A percentile compares a stretch with the other conserved stretches of the same genome.
phyloP scores from a whole-genome alignment of 2,888 invertebrate genomes.

The Schizotus pectinicornis region DNA sequence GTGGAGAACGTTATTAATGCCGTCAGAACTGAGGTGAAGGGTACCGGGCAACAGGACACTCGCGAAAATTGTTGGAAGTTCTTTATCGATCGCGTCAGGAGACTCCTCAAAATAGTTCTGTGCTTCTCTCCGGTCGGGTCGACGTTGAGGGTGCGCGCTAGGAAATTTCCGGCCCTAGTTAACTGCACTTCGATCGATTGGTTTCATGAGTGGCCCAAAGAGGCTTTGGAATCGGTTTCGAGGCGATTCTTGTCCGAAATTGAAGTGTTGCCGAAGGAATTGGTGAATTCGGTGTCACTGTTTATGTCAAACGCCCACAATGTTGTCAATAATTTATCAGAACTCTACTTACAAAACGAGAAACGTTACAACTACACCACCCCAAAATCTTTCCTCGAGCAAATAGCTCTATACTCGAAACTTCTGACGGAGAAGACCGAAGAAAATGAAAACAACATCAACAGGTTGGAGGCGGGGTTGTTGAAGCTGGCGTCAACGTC shows the following conservation, averaged over 20 bases:
- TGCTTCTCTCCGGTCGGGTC: constrained; percentile 96
- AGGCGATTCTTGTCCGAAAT: constrained; percentile 80
- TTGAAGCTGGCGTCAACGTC: constrained; percentile 87
- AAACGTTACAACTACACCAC: constrained; percentile 94
- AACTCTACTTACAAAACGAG: constrained; percentile 81
- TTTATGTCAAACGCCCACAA: constrained; percentile 93
- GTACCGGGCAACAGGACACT: constrained; percentile 81
- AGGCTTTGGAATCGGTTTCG: constrained; percentile 90
- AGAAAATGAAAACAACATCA: constrained; percentile 77
- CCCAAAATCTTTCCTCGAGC: constrained; percentile 93
- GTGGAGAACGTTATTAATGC: constrained; percentile 83
- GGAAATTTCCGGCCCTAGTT: constrained; percentile 93
- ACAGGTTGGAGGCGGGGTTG: constrained; percentile 84
- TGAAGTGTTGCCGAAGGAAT: constrained; percentile 69
- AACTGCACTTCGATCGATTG: constrained; percentile 94
- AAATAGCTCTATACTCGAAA: constrained; percentile 82
- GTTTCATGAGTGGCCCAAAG: constrained; percentile 97
- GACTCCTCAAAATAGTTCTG: constrained; percentile 76
- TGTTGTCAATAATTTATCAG: constrained; percentile 86
- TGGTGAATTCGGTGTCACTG: constrained; percentile 72
- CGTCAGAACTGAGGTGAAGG: constrained; percentile 80
- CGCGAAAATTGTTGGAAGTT: constrained; percentile 95
- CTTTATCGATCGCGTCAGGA: constrained; percentile 88
- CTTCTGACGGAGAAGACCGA: constrained; percentile 70
- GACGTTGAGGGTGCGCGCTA: constrained; percentile 81